Evolutionary conservation across 1,140 invertebrate genomes (phyloP).

Genomic region (Ylistrum balloti): DNA sequence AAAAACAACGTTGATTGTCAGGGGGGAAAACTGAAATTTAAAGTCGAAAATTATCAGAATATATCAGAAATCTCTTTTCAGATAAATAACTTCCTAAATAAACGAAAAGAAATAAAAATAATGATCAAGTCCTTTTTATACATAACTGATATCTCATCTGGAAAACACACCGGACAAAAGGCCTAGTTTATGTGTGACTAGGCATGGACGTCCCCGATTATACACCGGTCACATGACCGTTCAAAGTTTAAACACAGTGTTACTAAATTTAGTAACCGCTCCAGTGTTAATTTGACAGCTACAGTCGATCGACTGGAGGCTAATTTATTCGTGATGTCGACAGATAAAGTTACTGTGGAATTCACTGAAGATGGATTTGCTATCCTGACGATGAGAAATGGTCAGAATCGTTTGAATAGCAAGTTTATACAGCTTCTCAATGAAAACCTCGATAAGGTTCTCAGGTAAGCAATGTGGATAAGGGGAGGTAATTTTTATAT

Average conservation of each 20-base stretch:
- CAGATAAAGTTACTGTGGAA: constrained; percentile 43
- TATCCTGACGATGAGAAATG: constrained; percentile 46
- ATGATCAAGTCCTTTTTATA: too few species aligned
- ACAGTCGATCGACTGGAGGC: not conserved
- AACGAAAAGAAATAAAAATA: too few species aligned
- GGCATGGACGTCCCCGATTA: too few species aligned
- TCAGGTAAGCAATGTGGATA: constrained; percentile 17
- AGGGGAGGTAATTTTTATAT: not conserved
- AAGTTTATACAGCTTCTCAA: constrained; percentile 46
- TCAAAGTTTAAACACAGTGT: not conserved
- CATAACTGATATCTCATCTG: too few species aligned
- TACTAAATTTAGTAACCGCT: not conserved
- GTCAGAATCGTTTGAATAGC: constrained; percentile 51
- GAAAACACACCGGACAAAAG: too few species aligned
- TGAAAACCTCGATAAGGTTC: constrained; percentile 48
- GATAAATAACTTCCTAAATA: too few species aligned
- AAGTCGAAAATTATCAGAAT: too few species aligned
- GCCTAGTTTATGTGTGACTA: too few species aligned
- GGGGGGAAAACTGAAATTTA: too few species aligned
- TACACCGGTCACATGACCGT: not conserved
- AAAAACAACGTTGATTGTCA: too few species aligned
- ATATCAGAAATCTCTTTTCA: too few species aligned
- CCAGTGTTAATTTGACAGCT: not conserved
- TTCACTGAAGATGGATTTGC: constrained; percentile 52
- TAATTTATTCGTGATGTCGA: not conserved